A percentile compares a stretch with the other conserved stretches of the same genome.
Evolutionary conservation across 2,888 invertebrate genomes (phyloP).

Genomic region (Rotaria sp.): DNA sequence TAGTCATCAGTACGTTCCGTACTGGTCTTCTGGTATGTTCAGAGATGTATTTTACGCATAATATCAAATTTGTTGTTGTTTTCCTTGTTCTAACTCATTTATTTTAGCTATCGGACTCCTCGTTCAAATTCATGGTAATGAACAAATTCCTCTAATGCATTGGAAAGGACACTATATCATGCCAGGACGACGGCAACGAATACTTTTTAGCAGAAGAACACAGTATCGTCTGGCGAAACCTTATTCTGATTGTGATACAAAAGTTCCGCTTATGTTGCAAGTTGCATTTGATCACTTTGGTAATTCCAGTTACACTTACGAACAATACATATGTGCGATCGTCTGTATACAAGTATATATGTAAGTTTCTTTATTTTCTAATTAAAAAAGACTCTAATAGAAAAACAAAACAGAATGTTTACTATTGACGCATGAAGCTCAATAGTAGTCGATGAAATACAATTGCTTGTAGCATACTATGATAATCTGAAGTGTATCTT

Average conservation of each 20-base stretch:
- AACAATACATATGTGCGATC: not conserved
- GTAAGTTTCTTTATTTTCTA: not conserved
- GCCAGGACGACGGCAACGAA: not conserved
- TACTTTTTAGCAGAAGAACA: not conserved
- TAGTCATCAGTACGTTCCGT: not conserved
- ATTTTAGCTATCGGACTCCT: not conserved
- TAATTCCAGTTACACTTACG: not conserved
- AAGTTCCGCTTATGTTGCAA: not conserved
- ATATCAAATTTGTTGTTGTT: not conserved
- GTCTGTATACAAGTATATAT: not conserved
- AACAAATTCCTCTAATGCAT: not conserved
- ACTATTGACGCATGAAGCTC: not conserved
- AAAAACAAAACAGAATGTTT: not conserved
- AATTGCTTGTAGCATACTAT: too few relatives aligned
- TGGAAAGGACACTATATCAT: not conserved
- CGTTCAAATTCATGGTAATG: not conserved
- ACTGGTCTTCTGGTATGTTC: not conserved
- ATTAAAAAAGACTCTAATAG: not conserved
- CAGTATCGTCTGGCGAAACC: not conserved
- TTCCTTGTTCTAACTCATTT: too few relatives aligned
- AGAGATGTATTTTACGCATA: not conserved
- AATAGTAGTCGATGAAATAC: too few relatives aligned
- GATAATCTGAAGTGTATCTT: too few relatives aligned
- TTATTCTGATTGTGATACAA: not conserved
- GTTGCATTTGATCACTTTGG: not conserved